Conservation (phyloP, 2,797 vertebrate genomes). For the Odontamblyopus lacepedii region DNA sequence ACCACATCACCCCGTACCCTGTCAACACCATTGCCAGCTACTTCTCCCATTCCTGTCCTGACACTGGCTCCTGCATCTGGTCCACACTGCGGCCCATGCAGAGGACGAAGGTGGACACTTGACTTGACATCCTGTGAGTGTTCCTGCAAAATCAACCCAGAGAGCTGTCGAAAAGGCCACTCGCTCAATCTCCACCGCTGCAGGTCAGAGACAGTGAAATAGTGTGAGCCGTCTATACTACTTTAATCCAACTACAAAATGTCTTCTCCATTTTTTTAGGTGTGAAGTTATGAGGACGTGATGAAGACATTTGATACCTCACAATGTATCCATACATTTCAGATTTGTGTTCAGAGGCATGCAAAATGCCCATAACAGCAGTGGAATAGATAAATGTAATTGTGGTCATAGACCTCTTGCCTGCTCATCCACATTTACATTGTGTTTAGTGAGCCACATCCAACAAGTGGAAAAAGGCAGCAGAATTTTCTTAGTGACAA, state of each 20-base stretch:
- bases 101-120: conserved; percentile 72
- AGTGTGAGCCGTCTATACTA: background rate
- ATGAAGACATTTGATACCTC: conserved; percentile 40
- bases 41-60: conserved; percentile 32
- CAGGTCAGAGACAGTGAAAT: conserved; percentile 64
- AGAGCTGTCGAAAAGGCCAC: conserved; percentile 71
- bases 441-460: conserved; percentile 20
- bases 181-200: conserved; percentile 73
- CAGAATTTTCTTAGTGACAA: background rate
- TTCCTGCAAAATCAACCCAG: conserved; percentile 64
- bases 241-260: conserved; percentile 3
- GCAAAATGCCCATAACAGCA: conserved; percentile 56
- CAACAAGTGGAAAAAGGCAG: conserved; percentile 26
- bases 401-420: conserved; percentile 46
- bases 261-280: conserved; percentile 53
- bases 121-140: conserved; percentile 71
- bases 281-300: conserved; percentile 69
- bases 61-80: conserved; percentile 24
- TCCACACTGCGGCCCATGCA: conserved; percentile 71
- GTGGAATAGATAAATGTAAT: conserved; percentile 41
- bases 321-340: conserved; percentile 36
- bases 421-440: conserved; percentile 30
- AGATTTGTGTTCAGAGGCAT: conserved; percentile 36
- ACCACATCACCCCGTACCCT: conserved; percentile 36
- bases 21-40: conserved; percentile 14